Evolutionary conservation across 2,888 invertebrate genomes (phyloP).

Genomic region (Anthophora plumipes): DNA sequence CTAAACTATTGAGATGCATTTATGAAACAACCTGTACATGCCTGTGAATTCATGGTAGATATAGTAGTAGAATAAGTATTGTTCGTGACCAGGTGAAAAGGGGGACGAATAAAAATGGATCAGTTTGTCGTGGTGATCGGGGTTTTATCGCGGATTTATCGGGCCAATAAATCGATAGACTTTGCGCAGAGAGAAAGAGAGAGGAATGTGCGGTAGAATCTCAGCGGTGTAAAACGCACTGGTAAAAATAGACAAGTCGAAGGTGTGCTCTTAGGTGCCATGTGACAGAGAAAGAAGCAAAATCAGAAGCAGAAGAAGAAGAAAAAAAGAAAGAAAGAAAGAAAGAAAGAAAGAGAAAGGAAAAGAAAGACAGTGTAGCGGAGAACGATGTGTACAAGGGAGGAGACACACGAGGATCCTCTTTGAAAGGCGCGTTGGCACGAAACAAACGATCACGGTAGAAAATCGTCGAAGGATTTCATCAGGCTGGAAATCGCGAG

Average conservation of each 20-base stretch:
- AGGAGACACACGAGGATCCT: neutral
- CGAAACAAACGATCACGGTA: conserved; percentile 57
- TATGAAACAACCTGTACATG: neutral
- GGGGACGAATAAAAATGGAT: conserved; percentile 41
- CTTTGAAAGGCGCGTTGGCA: conserved; percentile 49
- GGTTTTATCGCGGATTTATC: conserved; percentile 30
- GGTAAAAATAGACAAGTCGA: conserved; percentile 40
- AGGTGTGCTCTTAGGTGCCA: conserved; percentile 3
- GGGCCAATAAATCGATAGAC: conserved; percentile 40
- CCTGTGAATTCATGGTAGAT: conserved; percentile 23
- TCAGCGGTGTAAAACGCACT: conserved; percentile 10
- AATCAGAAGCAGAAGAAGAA: neutral
- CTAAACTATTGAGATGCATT: no score
- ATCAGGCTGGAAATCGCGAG: conserved; percentile 57
- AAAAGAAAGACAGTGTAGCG: neutral
- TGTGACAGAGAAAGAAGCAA: neutral
- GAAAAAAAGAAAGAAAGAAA: neutral
- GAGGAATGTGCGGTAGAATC: conserved; percentile 30
- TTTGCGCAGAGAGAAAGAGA: no score
- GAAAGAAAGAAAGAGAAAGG: neutral
- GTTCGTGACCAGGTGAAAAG: neutral
- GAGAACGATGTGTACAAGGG: neutral
- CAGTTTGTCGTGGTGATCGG: neutral
- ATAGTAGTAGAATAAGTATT: conserved; percentile 15
- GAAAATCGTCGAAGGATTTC: conserved; percentile 60